phyloP scores from a whole-genome alignment of 2,113 vertebrate species.

The Echinops telfairi region DNA sequence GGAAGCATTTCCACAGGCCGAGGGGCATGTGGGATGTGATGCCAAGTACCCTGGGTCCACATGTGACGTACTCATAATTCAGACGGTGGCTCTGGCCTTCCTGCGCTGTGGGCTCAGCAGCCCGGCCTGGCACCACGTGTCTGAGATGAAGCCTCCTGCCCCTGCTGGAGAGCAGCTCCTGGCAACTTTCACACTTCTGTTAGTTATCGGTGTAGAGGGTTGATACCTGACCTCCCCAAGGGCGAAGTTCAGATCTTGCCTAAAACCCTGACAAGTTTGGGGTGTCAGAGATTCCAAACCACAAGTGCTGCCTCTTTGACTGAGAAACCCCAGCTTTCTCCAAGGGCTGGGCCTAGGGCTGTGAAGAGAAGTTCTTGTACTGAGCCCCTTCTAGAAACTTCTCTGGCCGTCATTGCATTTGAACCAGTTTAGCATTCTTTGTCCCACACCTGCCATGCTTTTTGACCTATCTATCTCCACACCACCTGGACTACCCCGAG shows the following conservation, averaged over 20 bases:
- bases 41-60: constrained; percentile 75
- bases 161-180: constrained; percentile 80
- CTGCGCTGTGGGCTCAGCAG: constrained; percentile 69
- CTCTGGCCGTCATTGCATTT: neutral
- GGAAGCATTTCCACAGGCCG: constrained; percentile 73
- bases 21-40: constrained; percentile 59
- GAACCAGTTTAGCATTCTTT: neutral
- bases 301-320: neutral
- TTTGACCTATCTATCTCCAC: neutral
- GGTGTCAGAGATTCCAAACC: neutral
- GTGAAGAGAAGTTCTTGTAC: neutral
- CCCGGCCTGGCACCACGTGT: constrained; percentile 63
- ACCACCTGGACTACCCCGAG: neutral
- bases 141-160: constrained; percentile 78
- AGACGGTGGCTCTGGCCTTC: constrained; percentile 4
- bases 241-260: constrained; percentile 60
- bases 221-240: constrained; percentile 62
- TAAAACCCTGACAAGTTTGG: constrained; percentile 62
- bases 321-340: neutral
- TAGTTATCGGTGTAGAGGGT: constrained; percentile 75
- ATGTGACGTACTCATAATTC: constrained; percentile 72
- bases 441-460: neutral
- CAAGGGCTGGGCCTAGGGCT: neutral
- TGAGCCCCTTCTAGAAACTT: neutral
- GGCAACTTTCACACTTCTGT: constrained; percentile 79